Evolutionary conservation across 2,797 vertebrate genomes (phyloP), one percentile per base, ranked within the genome.

Genomic region (Pitangus sulphuratus): DNA sequence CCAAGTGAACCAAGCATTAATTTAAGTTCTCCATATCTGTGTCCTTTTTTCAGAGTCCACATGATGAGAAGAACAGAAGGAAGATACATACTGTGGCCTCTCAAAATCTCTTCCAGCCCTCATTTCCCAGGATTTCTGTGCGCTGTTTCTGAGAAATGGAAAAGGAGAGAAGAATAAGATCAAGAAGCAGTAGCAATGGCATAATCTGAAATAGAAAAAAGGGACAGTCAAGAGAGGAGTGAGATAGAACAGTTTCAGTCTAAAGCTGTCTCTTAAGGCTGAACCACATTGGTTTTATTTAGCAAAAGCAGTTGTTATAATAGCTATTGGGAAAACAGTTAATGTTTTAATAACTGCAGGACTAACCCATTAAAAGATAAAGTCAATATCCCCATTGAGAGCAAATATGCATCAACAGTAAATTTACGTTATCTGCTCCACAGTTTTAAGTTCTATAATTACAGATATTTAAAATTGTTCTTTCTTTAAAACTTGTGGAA

Each of bases 281-380:
- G 61, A 81, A 90, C 11, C 13, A 21, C 15, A 40, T n/a, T 21
- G 84, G 72, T 81, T 75, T 64, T 54, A 69, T 86, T 76, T 61
- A 64, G 9, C 18, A 82, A 91, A 91, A 88, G 15, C n/a, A 58
- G 39, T 76, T 90, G 22, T 53, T 65, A 25, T 30, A 88, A 93
- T 24, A 20, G 20, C 33, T 94, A 82, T 66, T 70, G 80, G 47
- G 58, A 84, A 94, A 95, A 74, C 22, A 79, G 24, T 84, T 69
- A 75, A 79, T 76, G 51, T 79, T 97, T 93, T 89, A 92, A 93
- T 77, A 93, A 84, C 62, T 93, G 31, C 11, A 84, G 62, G 31
- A 90, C 37, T 60, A 60, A 84, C 51, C 5, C 37, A 74, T 88
- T 89, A 89, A 76, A 91, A 86, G 35, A 79, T 79, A 54, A 88